phyloP scores from a whole-genome alignment of 2,113 vertebrate species.

The Noturus placidus region DNA sequence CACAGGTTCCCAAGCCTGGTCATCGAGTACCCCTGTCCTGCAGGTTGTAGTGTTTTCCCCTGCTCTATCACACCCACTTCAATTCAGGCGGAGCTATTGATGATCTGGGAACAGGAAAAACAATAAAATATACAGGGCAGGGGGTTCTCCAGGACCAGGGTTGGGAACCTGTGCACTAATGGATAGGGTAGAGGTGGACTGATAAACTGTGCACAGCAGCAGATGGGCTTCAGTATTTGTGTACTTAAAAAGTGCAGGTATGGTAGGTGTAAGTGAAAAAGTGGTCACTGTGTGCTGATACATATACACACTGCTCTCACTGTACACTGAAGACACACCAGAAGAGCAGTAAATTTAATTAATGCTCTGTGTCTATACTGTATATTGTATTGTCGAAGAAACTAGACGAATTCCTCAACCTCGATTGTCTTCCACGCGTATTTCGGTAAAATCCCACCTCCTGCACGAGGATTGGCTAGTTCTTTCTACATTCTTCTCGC shows the following conservation, averaged over 20 bases:
- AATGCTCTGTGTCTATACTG: not conserved
- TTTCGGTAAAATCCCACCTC: not conserved
- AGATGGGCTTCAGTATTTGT: not conserved
- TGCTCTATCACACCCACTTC: not conserved
- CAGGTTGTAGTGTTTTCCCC: not conserved
- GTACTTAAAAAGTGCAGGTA: not conserved
- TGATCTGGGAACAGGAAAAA: not conserved
- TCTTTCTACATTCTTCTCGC: accelerated
- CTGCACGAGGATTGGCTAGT: slow-evolving; percentile 5
- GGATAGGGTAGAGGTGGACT: not conserved
- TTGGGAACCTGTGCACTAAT: not conserved
- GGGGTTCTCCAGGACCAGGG: not conserved
- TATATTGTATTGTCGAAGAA: not conserved
- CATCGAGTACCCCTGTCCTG: not conserved
- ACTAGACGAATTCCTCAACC: not conserved
- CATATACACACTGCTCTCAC: not conserved
- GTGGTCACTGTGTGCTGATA: not conserved
- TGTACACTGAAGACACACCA: not conserved
- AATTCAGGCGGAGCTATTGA: not conserved
- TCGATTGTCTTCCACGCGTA: not conserved
- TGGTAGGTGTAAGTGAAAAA: not conserved
- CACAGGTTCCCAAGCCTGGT: not conserved
- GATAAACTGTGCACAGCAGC: not conserved
- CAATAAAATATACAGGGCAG: not conserved
- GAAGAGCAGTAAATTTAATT: not conserved